Conservation (phyloP, 2,888 invertebrate genomes). For the Tiphia femorata region DNA sequence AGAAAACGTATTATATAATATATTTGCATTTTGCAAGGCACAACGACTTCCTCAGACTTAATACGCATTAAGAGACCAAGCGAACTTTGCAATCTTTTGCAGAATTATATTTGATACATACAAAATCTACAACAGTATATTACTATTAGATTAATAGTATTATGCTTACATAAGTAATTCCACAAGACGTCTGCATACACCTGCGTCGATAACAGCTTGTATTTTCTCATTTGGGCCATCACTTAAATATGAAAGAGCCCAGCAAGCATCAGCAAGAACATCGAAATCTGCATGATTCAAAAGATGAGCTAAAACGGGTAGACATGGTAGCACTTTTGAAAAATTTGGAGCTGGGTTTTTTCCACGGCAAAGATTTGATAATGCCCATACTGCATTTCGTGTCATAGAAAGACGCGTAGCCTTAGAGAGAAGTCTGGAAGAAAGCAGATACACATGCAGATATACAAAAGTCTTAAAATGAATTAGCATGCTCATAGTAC, state of each 20-base stretch:
- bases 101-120: neutral
- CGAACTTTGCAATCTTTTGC: no score
- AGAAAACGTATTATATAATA: no score
- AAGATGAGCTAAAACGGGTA: conserved; percentile 89
- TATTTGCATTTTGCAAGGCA: no score
- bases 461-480: no score
- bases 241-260: conserved; percentile 96
- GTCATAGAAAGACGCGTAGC: conserved; percentile 88
- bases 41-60: no score
- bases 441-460: neutral
- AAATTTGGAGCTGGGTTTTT: conserved; percentile 97
- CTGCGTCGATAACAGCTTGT: conserved; percentile 95
- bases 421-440: conserved; percentile 83
- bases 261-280: conserved; percentile 94
- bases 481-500: no score
- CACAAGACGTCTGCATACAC: conserved; percentile 87
- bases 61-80: no score
- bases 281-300: conserved; percentile 90
- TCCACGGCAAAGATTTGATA: conserved; percentile 97
- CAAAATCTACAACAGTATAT: neutral
- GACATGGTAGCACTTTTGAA: conserved; percentile 81
- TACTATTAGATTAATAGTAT: neutral
- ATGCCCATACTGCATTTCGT: conserved; percentile 97
- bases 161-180: conserved; percentile 75
- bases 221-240: conserved; percentile 99